Evolutionary conservation across 2,113 vertebrate genomes (phyloP).

Genomic region (Sorex fumeus): DNA sequence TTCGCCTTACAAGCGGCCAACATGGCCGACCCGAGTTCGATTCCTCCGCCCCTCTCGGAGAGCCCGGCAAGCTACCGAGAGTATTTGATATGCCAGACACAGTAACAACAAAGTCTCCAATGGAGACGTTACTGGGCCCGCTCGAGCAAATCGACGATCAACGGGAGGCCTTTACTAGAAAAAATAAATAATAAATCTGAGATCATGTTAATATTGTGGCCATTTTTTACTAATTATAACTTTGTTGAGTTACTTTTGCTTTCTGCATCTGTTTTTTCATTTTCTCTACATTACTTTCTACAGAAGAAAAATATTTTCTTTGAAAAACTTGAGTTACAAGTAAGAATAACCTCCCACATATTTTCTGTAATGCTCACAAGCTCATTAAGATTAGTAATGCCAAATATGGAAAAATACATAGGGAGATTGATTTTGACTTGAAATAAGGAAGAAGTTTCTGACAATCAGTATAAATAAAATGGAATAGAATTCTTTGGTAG

Average conservation of each 20-base stretch:
- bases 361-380: neutral
- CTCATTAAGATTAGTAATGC: neutral
- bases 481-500: neutral
- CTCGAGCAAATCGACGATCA: no score
- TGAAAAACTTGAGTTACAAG: conserved; percentile 10
- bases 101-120: no score
- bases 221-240: neutral
- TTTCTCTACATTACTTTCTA: neutral
- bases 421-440: neutral
- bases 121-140: no score
- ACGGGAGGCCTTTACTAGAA: neutral
- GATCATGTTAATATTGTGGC: neutral
- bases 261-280: neutral
- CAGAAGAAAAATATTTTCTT: neutral
- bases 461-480: conserved; percentile 34
- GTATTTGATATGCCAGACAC: no score
- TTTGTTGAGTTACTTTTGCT: neutral
- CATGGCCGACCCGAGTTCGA: no score
- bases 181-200: neutral
- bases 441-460: neutral
- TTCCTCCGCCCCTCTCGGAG: no score
- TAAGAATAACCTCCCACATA: neutral
- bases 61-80: no score
- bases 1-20: no score
- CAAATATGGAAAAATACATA: neutral